Conservation (phyloP, 2,797 vertebrate genomes). For the Leptoclinus maculatus region DNA sequence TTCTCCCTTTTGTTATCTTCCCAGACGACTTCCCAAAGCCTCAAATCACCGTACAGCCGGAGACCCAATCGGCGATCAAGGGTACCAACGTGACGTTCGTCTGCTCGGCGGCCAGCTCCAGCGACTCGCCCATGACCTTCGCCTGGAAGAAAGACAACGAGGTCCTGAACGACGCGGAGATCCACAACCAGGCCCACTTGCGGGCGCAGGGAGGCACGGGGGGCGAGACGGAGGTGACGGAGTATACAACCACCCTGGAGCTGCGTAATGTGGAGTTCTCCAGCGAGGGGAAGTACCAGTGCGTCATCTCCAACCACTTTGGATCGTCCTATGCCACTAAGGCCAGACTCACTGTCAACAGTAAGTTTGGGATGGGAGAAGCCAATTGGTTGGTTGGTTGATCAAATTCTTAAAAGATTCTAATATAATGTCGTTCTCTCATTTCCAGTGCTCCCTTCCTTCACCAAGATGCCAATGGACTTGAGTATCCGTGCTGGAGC, state of each 20-base stretch:
- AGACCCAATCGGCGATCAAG: conserved; percentile 94
- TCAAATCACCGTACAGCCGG: conserved; percentile 96
- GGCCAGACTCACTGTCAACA: conserved; percentile 97
- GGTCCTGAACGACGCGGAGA: conserved; percentile 89
- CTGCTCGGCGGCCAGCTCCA: conserved; percentile 97
- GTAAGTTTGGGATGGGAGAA: conserved; percentile 81
- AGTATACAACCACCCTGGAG: conserved; percentile 94
- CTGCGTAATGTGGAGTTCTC: conserved; percentile 90
- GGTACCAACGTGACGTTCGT: conserved; percentile 94
- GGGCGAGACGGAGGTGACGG: conserved; percentile 86
- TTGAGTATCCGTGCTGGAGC: conserved; percentile 92
- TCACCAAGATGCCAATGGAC: conserved; percentile 97
- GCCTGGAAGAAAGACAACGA: conserved; percentile 99
- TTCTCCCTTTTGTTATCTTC: neutral
- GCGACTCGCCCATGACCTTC: conserved; percentile 98
- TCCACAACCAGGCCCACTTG: conserved; percentile 95
- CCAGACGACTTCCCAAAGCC: conserved; percentile 98
- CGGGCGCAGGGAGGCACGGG: conserved; percentile 80
- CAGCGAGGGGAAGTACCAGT: conserved; percentile 96
- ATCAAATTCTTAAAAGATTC: neutral
- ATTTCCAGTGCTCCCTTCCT: conserved; percentile 92
- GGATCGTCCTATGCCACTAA: conserved; percentile 97
- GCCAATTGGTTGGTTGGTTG: neutral
- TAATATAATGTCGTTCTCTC: neutral
- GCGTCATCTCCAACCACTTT: conserved; percentile 98